phyloP scores from a whole-genome alignment of 2,888 invertebrate genomes.

The Tachina fera region DNA sequence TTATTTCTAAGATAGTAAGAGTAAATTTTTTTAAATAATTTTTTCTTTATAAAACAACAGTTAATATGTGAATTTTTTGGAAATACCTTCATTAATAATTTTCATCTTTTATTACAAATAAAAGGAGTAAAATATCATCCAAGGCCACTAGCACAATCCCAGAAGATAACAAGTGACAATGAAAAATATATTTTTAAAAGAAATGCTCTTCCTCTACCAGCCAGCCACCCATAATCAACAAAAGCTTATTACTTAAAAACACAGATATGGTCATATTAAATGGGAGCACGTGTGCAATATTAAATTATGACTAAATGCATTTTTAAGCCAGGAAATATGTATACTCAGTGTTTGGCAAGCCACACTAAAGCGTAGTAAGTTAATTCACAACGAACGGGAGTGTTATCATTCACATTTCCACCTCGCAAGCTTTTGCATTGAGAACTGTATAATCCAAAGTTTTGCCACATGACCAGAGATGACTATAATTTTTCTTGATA shows the following conservation, averaged over 20 bases:
- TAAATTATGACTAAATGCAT: constrained; percentile 61
- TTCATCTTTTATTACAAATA: too few relatives aligned
- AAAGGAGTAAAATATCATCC: neutral
- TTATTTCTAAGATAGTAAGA: too few relatives aligned
- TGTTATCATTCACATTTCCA: neutral
- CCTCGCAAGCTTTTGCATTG: constrained; percentile 5
- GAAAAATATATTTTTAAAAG: neutral
- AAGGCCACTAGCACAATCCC: neutral
- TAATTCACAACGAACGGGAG: neutral
- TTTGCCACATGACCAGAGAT: constrained; percentile 29
- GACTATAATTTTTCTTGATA: constrained; percentile 28
- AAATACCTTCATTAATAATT: too few relatives aligned
- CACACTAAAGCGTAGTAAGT: neutral
- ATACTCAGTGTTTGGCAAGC: neutral
- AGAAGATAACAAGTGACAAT: constrained; percentile 11
- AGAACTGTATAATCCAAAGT: constrained; percentile 42
- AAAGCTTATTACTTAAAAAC: constrained; percentile 27
- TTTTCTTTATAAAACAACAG: too few relatives aligned
- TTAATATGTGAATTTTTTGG: too few relatives aligned
- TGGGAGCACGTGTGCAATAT: constrained; percentile 58
- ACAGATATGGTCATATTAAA: neutral
- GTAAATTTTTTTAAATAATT: too few relatives aligned
- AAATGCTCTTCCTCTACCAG: constrained; percentile 35
- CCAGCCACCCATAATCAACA: constrained; percentile 10
- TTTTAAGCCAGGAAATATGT: constrained; percentile 25